Conservation (phyloP, 2,113 vertebrate species). For the Entelurus aequoreus region DNA sequence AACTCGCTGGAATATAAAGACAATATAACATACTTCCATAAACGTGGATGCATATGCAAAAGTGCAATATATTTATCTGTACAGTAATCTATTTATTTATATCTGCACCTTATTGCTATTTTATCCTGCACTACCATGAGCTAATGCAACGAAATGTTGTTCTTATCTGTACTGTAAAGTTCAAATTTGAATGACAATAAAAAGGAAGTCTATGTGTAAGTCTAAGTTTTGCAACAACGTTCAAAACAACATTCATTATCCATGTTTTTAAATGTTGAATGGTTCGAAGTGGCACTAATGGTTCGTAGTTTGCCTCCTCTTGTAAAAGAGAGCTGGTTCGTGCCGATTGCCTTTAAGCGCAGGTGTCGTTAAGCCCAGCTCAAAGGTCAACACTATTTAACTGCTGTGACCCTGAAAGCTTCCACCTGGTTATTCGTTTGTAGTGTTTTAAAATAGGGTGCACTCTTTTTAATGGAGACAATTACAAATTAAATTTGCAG, state of each 20-base stretch:
- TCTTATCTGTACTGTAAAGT: no score
- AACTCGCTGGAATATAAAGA: no score
- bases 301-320: not conserved
- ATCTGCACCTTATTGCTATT: no score
- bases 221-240: not conserved
- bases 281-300: slow-evolving; percentile 5
- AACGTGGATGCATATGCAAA: no score
- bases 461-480: slow-evolving; percentile 17
- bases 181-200: no score
- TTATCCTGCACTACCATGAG: no score
- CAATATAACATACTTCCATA: no score
- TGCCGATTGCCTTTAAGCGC: not conserved
- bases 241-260: not conserved
- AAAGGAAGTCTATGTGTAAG: no score
- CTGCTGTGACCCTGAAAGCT: slow-evolving; percentile 29
- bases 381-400: slow-evolving; percentile 15
- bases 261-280: slow-evolving; percentile 1
- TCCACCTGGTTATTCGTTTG: slow-evolving; percentile 16
- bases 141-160: no score
- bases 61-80: no score
- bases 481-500: slow-evolving; percentile 33
- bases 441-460: slow-evolving; percentile 42
- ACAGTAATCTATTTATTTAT: no score
- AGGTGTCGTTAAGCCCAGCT: not conserved
- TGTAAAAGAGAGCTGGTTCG: not conserved